Percentiles rank a stretch among this genome's conserved stretches.
phyloP scores from a whole-genome alignment of 1,140 invertebrate species.

The Neodiprion pinetum region DNA sequence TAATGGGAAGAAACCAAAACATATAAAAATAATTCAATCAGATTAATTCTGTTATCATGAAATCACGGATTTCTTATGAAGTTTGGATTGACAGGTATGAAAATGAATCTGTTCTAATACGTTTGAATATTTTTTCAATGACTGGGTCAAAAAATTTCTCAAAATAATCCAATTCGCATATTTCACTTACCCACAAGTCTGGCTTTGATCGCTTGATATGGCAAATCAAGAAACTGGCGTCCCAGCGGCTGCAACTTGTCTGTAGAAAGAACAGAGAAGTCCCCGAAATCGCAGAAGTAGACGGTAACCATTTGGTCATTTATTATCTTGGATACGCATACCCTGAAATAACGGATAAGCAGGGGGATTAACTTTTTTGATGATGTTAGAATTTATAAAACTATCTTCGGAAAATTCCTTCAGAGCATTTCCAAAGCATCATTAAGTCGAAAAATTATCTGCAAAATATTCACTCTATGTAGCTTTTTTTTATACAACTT shows the following conservation, averaged over 20 bases:
- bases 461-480: background rate
- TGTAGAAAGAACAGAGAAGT: conserved; percentile 53
- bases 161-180: no score
- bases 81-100: no score
- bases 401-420: background rate
- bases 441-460: background rate
- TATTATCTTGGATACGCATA: conserved; percentile 55
- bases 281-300: conserved; percentile 66
- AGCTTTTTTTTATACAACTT: no score
- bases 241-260: conserved; percentile 58
- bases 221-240: conserved; percentile 58
- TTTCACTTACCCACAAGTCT: conserved; percentile 59
- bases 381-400: background rate
- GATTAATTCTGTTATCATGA: no score
- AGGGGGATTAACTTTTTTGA: background rate
- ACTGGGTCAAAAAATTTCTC: no score
- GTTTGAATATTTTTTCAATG: no score
- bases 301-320: conserved; percentile 57
- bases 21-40: no score
- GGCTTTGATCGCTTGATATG: conserved; percentile 67
- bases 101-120: no score
- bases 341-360: conserved; percentile 45
- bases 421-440: no score
- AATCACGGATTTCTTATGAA: no score
- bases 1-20: no score